Evolutionary conservation across 1,140 invertebrate genomes (phyloP), one percentile per base, ranked within the genome.

Genomic region (Calliphora vicina): DNA sequence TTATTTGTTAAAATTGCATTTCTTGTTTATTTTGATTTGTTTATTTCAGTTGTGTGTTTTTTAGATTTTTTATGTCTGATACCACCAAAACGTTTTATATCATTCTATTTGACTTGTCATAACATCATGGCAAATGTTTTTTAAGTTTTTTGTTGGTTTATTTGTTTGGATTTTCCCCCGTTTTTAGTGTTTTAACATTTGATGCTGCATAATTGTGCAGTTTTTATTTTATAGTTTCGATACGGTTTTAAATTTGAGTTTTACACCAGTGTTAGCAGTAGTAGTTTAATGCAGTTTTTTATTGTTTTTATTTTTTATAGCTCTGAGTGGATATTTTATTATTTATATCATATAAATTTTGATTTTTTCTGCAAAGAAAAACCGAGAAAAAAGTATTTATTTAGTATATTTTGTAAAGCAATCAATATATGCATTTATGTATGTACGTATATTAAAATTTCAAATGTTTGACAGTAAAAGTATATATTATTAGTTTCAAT

Each of bases 31-130:
- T 78, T 78, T 43, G 74, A 78, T 78, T 78, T 78, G 74, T 78
- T 78, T 78, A 78, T 78, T 78, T 78, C 29, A 78, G 42, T 23
- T 43, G 13, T 26, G 8, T 26, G 27, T 73, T 43, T 45, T 23
- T 78, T 78, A 12, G 35, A 20, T 43, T 78, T 43, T 78, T 76
- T n/a, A 35, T 43, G n/a, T 78, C 74, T 78, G 74, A 76, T 43
- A 20, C 17, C 35, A 78, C 10, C 74, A 78, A 78, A 78, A 78
- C 42, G 74, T 78, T 78, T 78, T 43, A 78, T 78, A 45, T 78
- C 74, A 43, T 78, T 78, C 23, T 78, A 78, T 78, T 78, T 78
- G 35, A 23, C 74, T 78, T 78, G 74, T 78, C 74, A 78, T 78
- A 78, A 78, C 74, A 78, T 43, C 74, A 67, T 23, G 61, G 61